These are phyloP conservation scores for Hassar affinis DNA, from an alignment of 2,113 vertebrate genomes.

Conservation along the genomic window DNA sequence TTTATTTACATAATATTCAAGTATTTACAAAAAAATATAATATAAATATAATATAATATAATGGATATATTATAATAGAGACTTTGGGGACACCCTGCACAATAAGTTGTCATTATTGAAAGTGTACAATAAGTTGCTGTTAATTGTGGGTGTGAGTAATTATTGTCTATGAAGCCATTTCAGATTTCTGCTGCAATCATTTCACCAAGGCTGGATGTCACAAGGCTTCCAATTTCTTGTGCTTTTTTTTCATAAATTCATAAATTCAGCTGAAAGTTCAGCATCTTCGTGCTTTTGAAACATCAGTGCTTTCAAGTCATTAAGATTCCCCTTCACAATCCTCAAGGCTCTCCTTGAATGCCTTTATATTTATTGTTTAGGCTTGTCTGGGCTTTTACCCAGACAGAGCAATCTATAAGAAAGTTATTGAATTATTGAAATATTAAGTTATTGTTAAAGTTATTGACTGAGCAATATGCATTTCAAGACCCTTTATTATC, in stretches of 20 bases:
- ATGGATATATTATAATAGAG: too few relatives aligned
- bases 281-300: neutral
- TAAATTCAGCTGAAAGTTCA: neutral
- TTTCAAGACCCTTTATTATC: neutral
- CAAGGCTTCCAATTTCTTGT: neutral
- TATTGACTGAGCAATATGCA: neutral
- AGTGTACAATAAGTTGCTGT: neutral
- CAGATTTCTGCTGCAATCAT: neutral
- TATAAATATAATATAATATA: too few relatives aligned
- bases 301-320: slow-evolving; percentile 4
- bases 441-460: too few relatives aligned
- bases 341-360: slow-evolving; percentile 20
- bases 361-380: neutral
- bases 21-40: too few relatives aligned
- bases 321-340: slow-evolving; percentile 21
- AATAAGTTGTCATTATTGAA: too few relatives aligned
- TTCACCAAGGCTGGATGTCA: neutral
- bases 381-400: neutral
- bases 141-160: neutral
- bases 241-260: neutral
- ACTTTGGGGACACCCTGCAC: too few relatives aligned
- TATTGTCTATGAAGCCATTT: neutral
- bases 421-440: too few relatives aligned
- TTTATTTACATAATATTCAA: too few relatives aligned
- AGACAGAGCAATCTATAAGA: neutral